Base-by-base conservation (phyloP, 2,888 invertebrate genomes). In the Rotaria sp. region DNA sequence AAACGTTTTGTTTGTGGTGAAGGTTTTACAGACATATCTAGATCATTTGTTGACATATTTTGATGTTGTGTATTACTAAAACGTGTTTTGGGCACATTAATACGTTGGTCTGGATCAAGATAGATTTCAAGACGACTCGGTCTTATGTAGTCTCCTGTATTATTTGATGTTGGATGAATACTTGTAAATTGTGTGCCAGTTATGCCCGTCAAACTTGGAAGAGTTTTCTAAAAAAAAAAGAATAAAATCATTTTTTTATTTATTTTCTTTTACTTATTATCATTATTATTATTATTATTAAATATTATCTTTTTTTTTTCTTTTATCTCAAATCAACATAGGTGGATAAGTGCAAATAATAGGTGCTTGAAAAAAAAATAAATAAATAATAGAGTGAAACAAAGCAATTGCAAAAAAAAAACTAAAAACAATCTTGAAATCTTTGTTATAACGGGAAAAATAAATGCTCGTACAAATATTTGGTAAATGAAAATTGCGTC, bases 101-200 rank as follows among this genome's bases (percentile, higher is more conserved):
- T 10, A 15, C 80, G 80, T 45, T 8, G 45, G 45, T 80, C 80
- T n/a, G 24, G 80, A 3, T 80, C 80, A 24, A n/a, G 13, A 45
- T 80, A 80, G 10, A 45, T 80, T 80, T 80, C 80, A 21, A 80
- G n/a, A 80, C 80, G 80, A 80, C 80, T 80, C 45, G 80, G 45
- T n/a, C 80, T 41, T 80, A 45, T 13, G n/a, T 45, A 80, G 8
- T 80, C 80, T 18, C 21, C 35, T 67, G 35, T 5, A 67, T 67
- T 67, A 21, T 3, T 59, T 38, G 41, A n/a, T 80, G 80, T 41
- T n/a, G 26, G 1, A 80, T 80, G 80, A 13, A 24, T 21, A n/a
- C 24, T 45, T 80, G 80, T 7, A 26, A 45, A 80, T 80, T 45
- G 80, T 41, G 80, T 45, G 24, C 80, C 80, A 13, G 80, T 80